Percentiles rank a stretch among this genome's conserved stretches.
These are phyloP conservation scores for Drosophila formosana DNA, from an alignment of 2,888 invertebrate species.

Conservation along the genomic window DNA sequence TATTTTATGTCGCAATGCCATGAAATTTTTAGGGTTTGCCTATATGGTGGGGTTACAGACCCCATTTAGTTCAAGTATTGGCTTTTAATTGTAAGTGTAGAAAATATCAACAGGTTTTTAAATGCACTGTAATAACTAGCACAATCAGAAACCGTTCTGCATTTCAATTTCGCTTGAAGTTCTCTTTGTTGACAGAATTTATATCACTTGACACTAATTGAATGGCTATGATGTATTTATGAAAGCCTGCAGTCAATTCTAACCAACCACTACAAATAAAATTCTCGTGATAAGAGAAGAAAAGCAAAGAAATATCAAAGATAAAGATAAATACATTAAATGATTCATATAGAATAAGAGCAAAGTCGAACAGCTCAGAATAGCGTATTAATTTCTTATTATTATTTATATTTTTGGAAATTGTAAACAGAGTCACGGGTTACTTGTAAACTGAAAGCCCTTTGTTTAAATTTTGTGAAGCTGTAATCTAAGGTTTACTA, in stretches of 20 bases:
- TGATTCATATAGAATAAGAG: not conserved
- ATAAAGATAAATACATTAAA: not conserved
- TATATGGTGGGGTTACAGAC: slow-evolving; percentile 19
- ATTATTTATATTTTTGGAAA: no score
- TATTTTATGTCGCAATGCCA: slow-evolving; percentile 20
- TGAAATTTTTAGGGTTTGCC: slow-evolving; percentile 16
- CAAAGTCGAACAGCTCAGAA: no score
- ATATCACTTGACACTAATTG: not conserved
- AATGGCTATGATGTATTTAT: not conserved
- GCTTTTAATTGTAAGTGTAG: slow-evolving; percentile 3
- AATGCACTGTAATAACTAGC: not conserved
- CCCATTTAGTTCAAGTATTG: slow-evolving; percentile 5
- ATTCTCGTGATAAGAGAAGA: not conserved
- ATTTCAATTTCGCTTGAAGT: not conserved
- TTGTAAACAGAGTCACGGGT: no score
- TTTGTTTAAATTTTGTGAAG: not conserved
- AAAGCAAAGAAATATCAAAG: not conserved
- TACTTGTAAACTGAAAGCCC: not conserved
- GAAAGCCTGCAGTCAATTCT: not conserved
- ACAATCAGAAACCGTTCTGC: not conserved
- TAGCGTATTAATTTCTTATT: no score
- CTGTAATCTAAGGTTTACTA: not conserved
- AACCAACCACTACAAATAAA: not conserved
- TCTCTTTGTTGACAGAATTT: not conserved
- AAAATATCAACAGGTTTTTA: slow-evolving; percentile 1